Base-by-base conservation (phyloP, 2,888 invertebrate species). In the Hedychridium roseum region DNA sequence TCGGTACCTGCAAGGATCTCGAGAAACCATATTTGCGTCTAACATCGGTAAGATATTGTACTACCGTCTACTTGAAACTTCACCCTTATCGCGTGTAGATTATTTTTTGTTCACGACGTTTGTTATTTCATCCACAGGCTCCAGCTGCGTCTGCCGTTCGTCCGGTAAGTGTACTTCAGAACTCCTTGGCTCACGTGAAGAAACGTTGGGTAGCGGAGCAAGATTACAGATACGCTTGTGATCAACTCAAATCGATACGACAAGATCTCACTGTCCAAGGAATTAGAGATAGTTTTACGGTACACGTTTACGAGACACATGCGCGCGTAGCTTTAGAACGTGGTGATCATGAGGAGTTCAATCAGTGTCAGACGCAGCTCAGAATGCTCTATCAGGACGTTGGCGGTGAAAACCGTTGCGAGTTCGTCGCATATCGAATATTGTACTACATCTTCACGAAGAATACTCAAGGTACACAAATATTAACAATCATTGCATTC, bases 241-340 rank as follows among this genome's bases (percentile, higher is more conserved):
- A 98, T 84, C 99, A 99, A 81, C 84, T 99, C 47, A 98, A 99
- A 81, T 97, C 97, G 5, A 97, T 99, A 63, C 84, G 99, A 66
- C 99, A 99, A 82, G 99, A 99, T 86, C 85, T 99, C 68, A 99
- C 98, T 54, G 98, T 97, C 37, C 99, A 99, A 86, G 95, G 97
- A 69, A 86, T 99, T 64, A 83, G 98, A 63, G 93, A 97, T 82
- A 85, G 85, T 59, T 97, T 99, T 76, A 97, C 98, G 43, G 91
- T 99, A n/a, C 87, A 92, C 74, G 99, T 99, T 7, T 99, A 99
- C 82, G 99, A 99, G 83, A 97, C 96, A 2, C 98, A 99, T 82
- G 98, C 97, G 2, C 85, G 97, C 43, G 94, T 99, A 71, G 97
- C 98, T 38, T 84, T 99, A 78, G 98, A 99, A 80, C 97, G 93